These are phyloP conservation scores for Leuciscus waleckii DNA, from an alignment of 2,797 vertebrate species.

Conservation along the genomic window DNA sequence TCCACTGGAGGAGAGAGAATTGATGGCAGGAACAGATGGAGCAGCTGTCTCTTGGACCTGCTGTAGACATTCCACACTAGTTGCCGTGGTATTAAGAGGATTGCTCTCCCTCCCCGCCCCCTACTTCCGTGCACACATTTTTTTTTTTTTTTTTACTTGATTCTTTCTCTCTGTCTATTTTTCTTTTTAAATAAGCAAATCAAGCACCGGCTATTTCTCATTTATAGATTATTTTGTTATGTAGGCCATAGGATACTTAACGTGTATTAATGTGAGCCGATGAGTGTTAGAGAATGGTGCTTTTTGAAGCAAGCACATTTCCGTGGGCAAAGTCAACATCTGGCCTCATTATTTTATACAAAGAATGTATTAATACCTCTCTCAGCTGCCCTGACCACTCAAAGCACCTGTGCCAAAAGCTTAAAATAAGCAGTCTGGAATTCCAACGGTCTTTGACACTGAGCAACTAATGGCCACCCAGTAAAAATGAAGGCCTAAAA, in stretches of 20 bases:
- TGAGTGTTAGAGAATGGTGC: constrained; percentile 6
- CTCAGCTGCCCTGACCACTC: constrained; percentile 69
- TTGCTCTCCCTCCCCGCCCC: constrained; percentile 62
- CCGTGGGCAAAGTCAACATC: constrained; percentile 56
- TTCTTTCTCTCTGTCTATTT: constrained; percentile 36
- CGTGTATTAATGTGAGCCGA: constrained; percentile 2
- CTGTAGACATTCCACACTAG: constrained; percentile 73
- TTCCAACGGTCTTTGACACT: constrained; percentile 68
- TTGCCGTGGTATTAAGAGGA: constrained; percentile 66
- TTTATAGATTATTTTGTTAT: constrained; percentile 35
- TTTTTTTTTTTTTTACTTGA: constrained; percentile 33
- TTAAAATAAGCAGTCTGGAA: constrained; percentile 77
- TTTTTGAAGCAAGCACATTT: constrained; percentile 54
- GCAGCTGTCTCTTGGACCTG: constrained; percentile 74
- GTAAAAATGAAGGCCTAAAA: constrained; percentile 25
- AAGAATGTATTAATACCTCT: constrained; percentile 72
- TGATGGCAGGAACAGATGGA: constrained; percentile 73
- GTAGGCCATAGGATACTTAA: constrained; percentile 26
- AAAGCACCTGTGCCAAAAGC: constrained; percentile 76
- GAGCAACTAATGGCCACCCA: constrained; percentile 68
- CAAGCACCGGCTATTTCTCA: constrained; percentile 15
- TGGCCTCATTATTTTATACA: constrained; percentile 60
- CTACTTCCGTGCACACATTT: constrained; percentile 15
- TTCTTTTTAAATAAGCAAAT: constrained; percentile 17
- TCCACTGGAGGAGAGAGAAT: constrained; percentile 61